Evolutionary conservation across 2,888 invertebrate species (phyloP).

Genomic region (Cacoxenus indagator): DNA sequence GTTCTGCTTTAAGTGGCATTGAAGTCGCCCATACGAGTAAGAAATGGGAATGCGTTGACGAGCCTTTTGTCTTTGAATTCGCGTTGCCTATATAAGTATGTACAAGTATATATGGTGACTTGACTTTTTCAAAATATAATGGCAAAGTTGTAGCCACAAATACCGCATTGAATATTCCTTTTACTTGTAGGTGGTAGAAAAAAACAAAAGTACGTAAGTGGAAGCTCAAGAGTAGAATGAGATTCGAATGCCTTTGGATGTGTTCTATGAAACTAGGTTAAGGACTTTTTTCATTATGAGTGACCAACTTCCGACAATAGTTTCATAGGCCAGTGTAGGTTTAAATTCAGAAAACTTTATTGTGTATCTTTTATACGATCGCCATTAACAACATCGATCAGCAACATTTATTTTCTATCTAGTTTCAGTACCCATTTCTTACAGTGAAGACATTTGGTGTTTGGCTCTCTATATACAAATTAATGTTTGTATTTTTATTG

Average conservation of each 20-base stretch:
- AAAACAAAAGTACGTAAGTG: neutral
- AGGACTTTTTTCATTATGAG: neutral
- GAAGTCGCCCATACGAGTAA: slow-evolving; percentile 2
- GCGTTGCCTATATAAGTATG: neutral
- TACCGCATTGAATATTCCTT: neutral
- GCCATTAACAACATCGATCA: no score
- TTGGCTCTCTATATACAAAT: no score
- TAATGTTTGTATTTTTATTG: no score
- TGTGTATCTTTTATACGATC: no score
- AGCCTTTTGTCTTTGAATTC: slow-evolving; percentile 7
- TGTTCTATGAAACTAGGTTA: slow-evolving; percentile 14
- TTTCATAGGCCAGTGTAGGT: neutral
- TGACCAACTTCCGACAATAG: neutral
- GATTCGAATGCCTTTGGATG: neutral
- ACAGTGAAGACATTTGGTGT: no score
- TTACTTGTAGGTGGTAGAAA: neutral
- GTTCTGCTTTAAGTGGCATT: slow-evolving; percentile 15
- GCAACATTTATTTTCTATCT: no score
- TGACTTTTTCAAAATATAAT: slow-evolving; percentile 5
- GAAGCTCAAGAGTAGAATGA: neutral
- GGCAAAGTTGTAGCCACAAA: slow-evolving; percentile 16
- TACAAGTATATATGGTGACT: no score
- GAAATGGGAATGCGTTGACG: neutral
- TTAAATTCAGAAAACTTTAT: no score
- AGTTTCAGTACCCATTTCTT: no score